A percentile compares a stretch with the other conserved stretches of the same genome.
Conservation (phyloP, 2,797 vertebrate species). For the Momotus momota region DNA sequence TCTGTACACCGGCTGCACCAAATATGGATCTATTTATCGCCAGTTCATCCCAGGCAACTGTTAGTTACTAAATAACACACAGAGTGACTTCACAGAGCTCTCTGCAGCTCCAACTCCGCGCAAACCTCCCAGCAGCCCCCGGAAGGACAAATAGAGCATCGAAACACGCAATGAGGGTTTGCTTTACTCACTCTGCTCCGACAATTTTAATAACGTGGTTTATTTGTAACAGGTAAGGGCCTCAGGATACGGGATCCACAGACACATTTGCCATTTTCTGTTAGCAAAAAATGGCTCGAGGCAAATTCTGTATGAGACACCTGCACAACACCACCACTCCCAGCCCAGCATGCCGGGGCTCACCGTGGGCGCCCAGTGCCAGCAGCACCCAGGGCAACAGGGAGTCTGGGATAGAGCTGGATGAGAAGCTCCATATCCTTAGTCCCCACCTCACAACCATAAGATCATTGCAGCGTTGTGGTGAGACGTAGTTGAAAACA, state of each 20-base stretch:
- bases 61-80: neutral
- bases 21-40: accelerated
- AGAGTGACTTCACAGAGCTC: accelerated
- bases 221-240: slow-evolving; percentile 6
- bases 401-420: accelerated
- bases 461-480: neutral
- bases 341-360: neutral
- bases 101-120: neutral
- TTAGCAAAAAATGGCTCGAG: slow-evolving; percentile 59
- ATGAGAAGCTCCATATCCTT: accelerated
- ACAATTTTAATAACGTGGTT: slow-evolving; percentile 2
- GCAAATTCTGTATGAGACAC: slow-evolving; percentile 72
- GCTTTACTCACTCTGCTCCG: neutral
- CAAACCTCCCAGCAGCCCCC: neutral
- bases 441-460: neutral
- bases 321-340: neutral
- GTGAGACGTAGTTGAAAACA: neutral
- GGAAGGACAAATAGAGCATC: neutral
- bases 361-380: neutral
- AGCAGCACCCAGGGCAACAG: too few relatives aligned
- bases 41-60: neutral
- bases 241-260: neutral
- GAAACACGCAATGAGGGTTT: neutral
- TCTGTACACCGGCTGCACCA: neutral
- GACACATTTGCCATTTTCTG: neutral